phyloP scores from a whole-genome alignment of 2,888 invertebrate species.

The Microdon myrmicae region DNA sequence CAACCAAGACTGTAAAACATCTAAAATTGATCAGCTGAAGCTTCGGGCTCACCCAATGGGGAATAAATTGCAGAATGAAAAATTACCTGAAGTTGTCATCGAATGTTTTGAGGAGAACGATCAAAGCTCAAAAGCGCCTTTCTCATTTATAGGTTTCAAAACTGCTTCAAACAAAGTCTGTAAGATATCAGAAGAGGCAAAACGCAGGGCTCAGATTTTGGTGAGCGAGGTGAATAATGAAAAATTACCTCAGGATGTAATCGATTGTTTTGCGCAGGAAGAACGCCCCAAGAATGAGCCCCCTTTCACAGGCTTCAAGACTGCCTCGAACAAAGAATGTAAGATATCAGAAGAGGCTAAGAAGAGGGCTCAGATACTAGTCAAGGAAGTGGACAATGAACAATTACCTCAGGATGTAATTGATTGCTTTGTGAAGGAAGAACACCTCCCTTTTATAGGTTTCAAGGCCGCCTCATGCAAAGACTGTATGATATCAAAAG shows the following conservation, averaged over 20 bases:
- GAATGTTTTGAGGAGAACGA: too few species aligned
- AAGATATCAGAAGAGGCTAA: slow-evolving; percentile 34
- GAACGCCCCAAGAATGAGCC: neutral
- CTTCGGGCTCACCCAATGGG: too few species aligned
- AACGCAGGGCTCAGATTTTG: too few species aligned
- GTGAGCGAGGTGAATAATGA: too few species aligned
- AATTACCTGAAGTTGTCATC: too few species aligned
- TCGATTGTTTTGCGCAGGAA: too few species aligned
- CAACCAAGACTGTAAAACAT: slow-evolving; percentile 32
- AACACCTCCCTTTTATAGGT: neutral
- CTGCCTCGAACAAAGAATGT: slow-evolving; percentile 45
- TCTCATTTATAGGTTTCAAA: too few species aligned
- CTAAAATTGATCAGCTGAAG: slow-evolving; percentile 24
- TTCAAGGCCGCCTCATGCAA: neutral
- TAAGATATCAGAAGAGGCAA: neutral
- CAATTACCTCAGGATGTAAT: too few species aligned
- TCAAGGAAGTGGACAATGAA: neutral
- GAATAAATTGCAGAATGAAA: too few species aligned
- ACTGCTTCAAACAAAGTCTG: slow-evolving; percentile 5
- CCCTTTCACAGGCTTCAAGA: slow-evolving; percentile 29
- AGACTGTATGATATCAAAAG: neutral
- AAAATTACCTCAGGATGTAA: too few species aligned
- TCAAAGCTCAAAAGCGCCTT: too few species aligned
- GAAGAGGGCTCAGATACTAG: slow-evolving; percentile 15
- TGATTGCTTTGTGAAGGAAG: slow-evolving; percentile 28